These are phyloP conservation scores for Limnothrissa miodon DNA, from an alignment of 2,113 vertebrate species.

Conservation along the genomic window DNA sequence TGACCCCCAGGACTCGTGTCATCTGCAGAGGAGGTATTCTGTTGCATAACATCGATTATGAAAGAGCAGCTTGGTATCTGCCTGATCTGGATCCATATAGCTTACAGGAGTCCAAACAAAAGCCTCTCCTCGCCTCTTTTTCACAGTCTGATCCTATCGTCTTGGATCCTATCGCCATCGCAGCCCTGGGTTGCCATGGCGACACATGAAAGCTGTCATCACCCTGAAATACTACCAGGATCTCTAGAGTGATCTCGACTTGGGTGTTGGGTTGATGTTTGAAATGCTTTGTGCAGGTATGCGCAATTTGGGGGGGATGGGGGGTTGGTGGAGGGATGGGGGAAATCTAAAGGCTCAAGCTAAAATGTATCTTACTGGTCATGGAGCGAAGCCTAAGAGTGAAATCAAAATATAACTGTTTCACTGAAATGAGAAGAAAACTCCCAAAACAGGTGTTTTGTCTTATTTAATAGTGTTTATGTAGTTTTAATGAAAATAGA, in stretches of 20 bases:
- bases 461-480: too few species aligned
- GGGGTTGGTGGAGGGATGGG: too few species aligned
- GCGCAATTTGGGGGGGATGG: background rate
- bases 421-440: too few species aligned
- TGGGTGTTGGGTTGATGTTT: background rate
- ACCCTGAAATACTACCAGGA: background rate
- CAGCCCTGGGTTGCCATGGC: background rate
- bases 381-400: background rate
- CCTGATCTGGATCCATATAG: background rate
- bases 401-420: background rate
- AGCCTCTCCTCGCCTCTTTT: background rate
- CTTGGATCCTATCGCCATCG: background rate
- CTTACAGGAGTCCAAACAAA: background rate
- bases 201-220: background rate
- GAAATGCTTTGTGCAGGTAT: background rate
- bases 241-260: background rate
- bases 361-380: background rate
- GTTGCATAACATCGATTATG: background rate
- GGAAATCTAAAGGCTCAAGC: background rate
- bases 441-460: too few species aligned
- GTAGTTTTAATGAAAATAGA: too few species aligned
- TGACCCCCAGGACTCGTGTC: background rate
- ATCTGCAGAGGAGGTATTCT: background rate
- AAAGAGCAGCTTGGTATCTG: background rate
- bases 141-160: background rate